Evolutionary conservation across 2,113 vertebrate species (phyloP).

Genomic region (Circaetus gallicus): DNA sequence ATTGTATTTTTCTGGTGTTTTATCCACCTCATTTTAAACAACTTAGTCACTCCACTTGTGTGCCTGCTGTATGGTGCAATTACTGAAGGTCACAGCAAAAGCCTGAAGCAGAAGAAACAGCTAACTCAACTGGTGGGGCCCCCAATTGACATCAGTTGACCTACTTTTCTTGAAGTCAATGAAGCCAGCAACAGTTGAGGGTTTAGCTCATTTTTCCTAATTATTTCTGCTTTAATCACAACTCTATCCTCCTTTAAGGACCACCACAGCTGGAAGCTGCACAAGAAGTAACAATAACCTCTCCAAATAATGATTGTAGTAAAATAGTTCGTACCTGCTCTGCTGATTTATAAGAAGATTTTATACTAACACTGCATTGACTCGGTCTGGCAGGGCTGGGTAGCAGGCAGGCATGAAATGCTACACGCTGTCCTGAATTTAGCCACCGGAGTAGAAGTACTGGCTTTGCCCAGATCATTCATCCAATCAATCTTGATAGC

Average conservation of each 20-base stretch:
- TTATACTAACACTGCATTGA: background rate
- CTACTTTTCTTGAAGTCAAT: slow-evolving; percentile 24
- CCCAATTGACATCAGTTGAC: slow-evolving; percentile 34
- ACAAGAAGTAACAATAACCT: background rate
- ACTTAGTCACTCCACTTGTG: background rate
- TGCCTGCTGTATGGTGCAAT: background rate
- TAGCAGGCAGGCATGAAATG: background rate
- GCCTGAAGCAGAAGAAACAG: slow-evolving; percentile 1
- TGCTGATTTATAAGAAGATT: background rate
- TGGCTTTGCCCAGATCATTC: background rate
- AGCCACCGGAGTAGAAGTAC: background rate
- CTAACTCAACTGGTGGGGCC: background rate
- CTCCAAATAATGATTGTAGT: background rate
- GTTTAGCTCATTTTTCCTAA: slow-evolving; percentile 12
- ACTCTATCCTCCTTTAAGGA: background rate
- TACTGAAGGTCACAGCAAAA: slow-evolving; percentile 43
- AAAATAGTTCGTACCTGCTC: background rate
- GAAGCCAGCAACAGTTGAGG: background rate
- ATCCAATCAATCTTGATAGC: background rate
- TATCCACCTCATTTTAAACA: slow-evolving; percentile 17
- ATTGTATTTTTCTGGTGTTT: background rate
- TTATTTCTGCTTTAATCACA: slow-evolving; percentile 31
- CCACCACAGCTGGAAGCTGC: background rate
- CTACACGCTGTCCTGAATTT: background rate
- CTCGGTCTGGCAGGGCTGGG: fast-evolving